phyloP scores from a whole-genome alignment of 2,113 vertebrate species.

The Myrmecophaga tridactyla region DNA sequence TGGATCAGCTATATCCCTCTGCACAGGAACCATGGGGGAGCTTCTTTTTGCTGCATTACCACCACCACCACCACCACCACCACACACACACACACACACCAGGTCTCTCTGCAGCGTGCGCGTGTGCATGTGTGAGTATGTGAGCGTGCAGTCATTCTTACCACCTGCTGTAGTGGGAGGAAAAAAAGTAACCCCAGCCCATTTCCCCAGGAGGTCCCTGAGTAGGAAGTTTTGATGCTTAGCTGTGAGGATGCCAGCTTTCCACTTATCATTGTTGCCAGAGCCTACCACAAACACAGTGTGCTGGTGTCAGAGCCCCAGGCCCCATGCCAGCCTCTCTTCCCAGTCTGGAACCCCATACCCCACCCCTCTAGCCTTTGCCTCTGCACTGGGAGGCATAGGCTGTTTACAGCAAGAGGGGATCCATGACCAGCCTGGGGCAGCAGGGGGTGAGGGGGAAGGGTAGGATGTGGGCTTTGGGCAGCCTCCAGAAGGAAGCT shows the following conservation, averaged over 20 bases:
- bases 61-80: too few species aligned
- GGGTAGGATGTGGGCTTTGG: constrained; percentile 59
- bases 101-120: constrained; percentile 60
- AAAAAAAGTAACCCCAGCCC: constrained; percentile 47
- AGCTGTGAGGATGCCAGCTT: background rate
- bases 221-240: constrained; percentile 59
- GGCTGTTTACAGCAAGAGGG: constrained; percentile 53
- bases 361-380: background rate
- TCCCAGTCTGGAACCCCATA: background rate
- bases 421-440: background rate
- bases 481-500: constrained; percentile 52
- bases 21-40: background rate
- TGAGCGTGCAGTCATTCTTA: constrained; percentile 48
- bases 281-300: constrained; percentile 20
- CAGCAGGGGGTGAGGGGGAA: too few species aligned
- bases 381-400: constrained; percentile 17
- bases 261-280: constrained; percentile 5
- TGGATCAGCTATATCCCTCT: background rate
- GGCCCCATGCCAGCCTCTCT: background rate
- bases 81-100: too few species aligned
- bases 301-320: background rate
- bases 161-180: constrained; percentile 61
- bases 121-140: too few species aligned
- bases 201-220: background rate
- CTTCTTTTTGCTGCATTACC: constrained; percentile 32